Base-by-base conservation (phyloP, 2,888 invertebrate species). In the Trachelus stipa region DNA sequence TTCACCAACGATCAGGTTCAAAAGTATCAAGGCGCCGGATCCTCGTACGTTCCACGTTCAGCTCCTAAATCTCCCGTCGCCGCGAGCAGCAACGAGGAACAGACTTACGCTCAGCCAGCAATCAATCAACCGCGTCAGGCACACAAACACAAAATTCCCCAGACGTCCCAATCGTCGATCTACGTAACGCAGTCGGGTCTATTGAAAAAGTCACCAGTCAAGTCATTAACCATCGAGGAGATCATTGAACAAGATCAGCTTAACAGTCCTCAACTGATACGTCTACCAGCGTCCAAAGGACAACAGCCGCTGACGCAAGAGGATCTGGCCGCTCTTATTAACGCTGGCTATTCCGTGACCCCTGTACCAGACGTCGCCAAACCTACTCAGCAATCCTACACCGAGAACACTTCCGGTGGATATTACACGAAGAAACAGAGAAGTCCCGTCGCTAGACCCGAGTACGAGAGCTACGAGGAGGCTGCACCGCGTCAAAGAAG, bases 281-380 rank as follows among this genome's bases (percentile, higher is more conserved):
- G 88, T 11, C 79, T 89, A 35, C 88, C 88, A 0, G 83, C 85
- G 3, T 82, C 88, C 0, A 90, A 88, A 68, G 83, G 82, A n/a
- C 88, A 81, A 1, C 81, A 85, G 33, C 82, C 88, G 0, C 74
- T 90, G 4, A 88, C 89, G 0, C 90, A 89, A 34, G 89, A 90
- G 30, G 90, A 91, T 74, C 80, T 90, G 23, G 85, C 89, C 3
- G 87, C 87, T 40, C 81, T 91, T 15, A 88, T 91, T 33, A 90
- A 90, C 69, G 90, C 91, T 9, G 91, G 90, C 9, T 91, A 90
- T 77, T 89, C 89, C 30, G 90, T 90, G 1, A 90, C 90, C 0
- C 90, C 90, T 4, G 87, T 90, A 31, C 87, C 90, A 12, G 88
- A 88, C 1, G 78, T 85, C 0, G 84, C 82, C 0, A 87, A 87